Percentiles rank a stretch among this genome's conserved stretches.
Evolutionary conservation across 1,140 invertebrate genomes (phyloP).

Genomic region (Scaptomyza graminum): DNA sequence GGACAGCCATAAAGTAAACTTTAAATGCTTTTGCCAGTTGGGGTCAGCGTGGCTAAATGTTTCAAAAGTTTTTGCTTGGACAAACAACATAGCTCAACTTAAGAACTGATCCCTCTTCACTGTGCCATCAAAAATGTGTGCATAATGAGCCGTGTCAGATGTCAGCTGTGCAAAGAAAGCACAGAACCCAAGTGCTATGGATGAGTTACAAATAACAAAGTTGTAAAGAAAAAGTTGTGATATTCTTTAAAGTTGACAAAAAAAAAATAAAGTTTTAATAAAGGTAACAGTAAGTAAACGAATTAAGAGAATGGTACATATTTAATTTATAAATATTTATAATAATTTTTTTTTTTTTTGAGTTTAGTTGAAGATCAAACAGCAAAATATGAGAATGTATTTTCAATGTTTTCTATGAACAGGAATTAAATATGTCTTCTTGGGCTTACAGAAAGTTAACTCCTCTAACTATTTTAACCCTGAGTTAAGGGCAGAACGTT

Average conservation of each 20-base stretch:
- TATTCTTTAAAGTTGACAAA: not conserved
- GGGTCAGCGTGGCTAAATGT: conserved; percentile 63
- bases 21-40: conserved; percentile 57
- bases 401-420: too few species aligned
- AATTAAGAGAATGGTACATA: too few species aligned
- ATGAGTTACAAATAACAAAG: not conserved
- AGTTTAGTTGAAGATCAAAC: too few species aligned
- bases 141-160: conserved; percentile 50
- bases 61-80: conserved; percentile 49
- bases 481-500: too few species aligned
- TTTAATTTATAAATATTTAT: too few species aligned
- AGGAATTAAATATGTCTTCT: too few species aligned
- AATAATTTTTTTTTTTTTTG: too few species aligned
- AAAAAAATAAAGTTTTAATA: too few species aligned
- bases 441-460: too few species aligned
- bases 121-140: conserved; percentile 14
- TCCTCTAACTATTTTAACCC: too few species aligned
- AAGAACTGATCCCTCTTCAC: conserved; percentile 8
- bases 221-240: not conserved
- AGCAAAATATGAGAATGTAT: too few species aligned
- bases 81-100: conserved; percentile 31
- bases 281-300: too few species aligned
- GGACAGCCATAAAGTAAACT: conserved; percentile 68
- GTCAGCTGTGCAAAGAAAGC: conserved; percentile 11
- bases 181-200: not conserved